Base-by-base conservation (phyloP, 2,113 vertebrate genomes). In the Panthera uncia region DNA sequence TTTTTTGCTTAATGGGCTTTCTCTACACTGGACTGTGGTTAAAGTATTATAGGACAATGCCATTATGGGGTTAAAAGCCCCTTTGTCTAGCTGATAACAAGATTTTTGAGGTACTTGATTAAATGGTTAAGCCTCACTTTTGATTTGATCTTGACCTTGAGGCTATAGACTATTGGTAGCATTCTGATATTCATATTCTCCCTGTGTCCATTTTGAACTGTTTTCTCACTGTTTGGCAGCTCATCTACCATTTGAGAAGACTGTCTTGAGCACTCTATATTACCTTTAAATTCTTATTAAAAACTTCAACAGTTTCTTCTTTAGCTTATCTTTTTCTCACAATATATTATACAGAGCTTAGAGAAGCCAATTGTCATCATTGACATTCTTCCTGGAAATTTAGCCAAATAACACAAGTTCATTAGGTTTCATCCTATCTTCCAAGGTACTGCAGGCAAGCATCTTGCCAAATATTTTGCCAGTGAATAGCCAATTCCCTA, bases 321-420 rank as follows among this genome's bases (percentile, higher is more conserved):
- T 93, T 79, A 86, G 41, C 36, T 76, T 71, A 91, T 71, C 5
- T 88, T 95, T 88, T n/a, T 79, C 9, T 96, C 91, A 6, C 4
- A 73, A 71, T 38, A 80, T 3, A 57, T 73, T 84, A 91, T 10
- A 79, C 2, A 84, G 18, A 55, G 7, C 25, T 93, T 91, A 87
- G 48, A 94, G 31, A 89, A 92, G 36, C 38, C 57, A 91, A 80
- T 8, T 84, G n/a, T 10, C n/a, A 91, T 61, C 65, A 87, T 93
- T 55, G 90, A 93, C 23, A 66, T 73, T 89, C n/a, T 91, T 88
- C 95, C 48, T 95, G 41, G 57, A 96, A 94, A 95, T 89, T 89
- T 91, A 84, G 29, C 14, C 38, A 85, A 48, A 80, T 45, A 52
- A 41, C 7, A 52, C 52, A 93, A 91, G 36, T 45, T 79, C 23